A percentile compares a stretch with the other conserved stretches of the same genome.
Evolutionary conservation across 2,113 vertebrate genomes (phyloP).

Genomic region (Sceloporus undulatus): DNA sequence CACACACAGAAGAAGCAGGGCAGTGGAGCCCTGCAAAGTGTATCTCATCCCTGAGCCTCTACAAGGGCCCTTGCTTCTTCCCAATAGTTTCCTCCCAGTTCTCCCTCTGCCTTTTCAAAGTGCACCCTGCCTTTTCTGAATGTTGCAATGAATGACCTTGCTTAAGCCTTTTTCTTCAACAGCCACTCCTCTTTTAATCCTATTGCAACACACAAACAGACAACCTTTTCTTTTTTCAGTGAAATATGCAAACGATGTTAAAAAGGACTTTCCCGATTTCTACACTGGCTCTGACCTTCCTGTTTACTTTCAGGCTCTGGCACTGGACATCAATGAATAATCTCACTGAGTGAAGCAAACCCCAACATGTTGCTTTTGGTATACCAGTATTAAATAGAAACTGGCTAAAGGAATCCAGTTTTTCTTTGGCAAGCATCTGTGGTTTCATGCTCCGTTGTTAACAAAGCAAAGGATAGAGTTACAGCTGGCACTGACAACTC

Average conservation of each 20-base stretch:
- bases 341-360: neutral
- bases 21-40: constrained; percentile 43
- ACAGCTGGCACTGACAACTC: neutral
- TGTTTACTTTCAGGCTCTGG: constrained; percentile 22
- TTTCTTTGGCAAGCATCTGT: neutral
- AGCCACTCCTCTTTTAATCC: constrained; percentile 66
- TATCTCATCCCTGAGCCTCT: constrained; percentile 44
- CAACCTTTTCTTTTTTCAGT: constrained; percentile 21
- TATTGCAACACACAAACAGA: constrained; percentile 69
- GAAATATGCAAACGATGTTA: constrained; percentile 48
- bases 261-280: constrained; percentile 29
- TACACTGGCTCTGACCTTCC: constrained; percentile 17
- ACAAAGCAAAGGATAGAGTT: no score
- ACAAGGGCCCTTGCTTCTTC: constrained; percentile 15
- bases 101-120: neutral
- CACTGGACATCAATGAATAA: neutral
- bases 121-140: constrained; percentile 30
- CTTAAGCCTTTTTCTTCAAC: constrained; percentile 66
- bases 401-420: constrained; percentile 1
- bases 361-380: neutral
- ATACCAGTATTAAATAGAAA: neutral
- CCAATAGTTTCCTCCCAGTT: neutral
- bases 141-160: constrained; percentile 53
- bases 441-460: neutral
- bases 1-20: constrained; percentile 59